These are phyloP conservation scores for Xerus inauris DNA, from an alignment of 2,113 vertebrate genomes.

Conservation along the genomic window DNA sequence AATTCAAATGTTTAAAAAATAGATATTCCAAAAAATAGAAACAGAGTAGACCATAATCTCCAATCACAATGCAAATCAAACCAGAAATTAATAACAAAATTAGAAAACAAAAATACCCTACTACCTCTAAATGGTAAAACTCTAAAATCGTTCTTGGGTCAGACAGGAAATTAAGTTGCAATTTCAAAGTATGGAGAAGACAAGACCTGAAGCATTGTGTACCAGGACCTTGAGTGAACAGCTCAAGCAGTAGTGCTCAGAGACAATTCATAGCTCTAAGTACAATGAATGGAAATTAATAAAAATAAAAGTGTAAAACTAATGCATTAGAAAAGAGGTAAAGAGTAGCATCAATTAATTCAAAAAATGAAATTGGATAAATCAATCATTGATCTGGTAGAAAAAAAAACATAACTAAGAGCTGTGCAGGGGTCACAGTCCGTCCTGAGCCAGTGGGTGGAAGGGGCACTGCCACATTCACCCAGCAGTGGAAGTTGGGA, in stretches of 20 bases:
- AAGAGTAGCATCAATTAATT: not conserved
- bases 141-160: not conserved
- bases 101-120: not conserved
- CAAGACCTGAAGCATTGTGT: not conserved
- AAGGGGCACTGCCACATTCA: no score
- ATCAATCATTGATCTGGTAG: not conserved
- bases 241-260: not conserved
- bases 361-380: not conserved
- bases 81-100: constrained; percentile 35
- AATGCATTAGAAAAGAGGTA: not conserved
- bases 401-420: not conserved
- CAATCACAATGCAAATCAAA: not conserved
- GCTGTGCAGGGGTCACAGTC: no score
- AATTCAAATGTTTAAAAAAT: not conserved
- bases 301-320: not conserved
- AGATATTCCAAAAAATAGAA: not conserved
- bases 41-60: not conserved
- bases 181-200: constrained; percentile 20
- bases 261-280: constrained; percentile 17
- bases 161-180: not conserved
- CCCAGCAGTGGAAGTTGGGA: no score
- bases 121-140: not conserved
- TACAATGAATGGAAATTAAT: not conserved
- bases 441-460: no score
- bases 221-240: not conserved